These are phyloP conservation scores for Ernsta delagoae DNA, from an alignment of 2,888 invertebrate species.

Conservation along the genomic window DNA sequence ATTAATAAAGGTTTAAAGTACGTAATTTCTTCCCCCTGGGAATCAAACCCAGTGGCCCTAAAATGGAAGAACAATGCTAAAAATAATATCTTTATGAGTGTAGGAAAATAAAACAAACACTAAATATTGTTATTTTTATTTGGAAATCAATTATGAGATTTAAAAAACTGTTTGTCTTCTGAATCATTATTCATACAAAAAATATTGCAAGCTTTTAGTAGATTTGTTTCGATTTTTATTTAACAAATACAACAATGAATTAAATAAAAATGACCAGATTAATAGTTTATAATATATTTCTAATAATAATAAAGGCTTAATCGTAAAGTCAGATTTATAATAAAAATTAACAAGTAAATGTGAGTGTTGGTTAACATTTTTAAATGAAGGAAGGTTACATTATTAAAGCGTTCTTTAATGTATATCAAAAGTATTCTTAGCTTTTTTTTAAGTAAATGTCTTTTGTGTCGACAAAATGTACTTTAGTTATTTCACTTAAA, in stretches of 20 bases:
- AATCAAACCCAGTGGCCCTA: too few species aligned
- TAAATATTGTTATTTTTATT: slow-evolving; percentile 81
- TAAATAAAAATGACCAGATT: slow-evolving; percentile 85
- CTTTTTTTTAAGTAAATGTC: slow-evolving; percentile 76
- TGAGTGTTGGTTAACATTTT: slow-evolving; percentile 83
- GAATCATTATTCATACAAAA: slow-evolving; percentile 78
- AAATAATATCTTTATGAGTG: too few species aligned
- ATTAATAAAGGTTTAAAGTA: too few species aligned
- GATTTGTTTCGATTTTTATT: slow-evolving; percentile 76
- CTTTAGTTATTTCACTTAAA: slow-evolving; percentile 74
- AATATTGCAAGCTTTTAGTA: slow-evolving; percentile 78
- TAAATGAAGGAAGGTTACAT: slow-evolving; percentile 76
- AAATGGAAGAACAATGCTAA: too few species aligned
- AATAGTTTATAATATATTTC: slow-evolving; percentile 74
- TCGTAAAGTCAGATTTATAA: slow-evolving; percentile 78
- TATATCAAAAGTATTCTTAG: slow-evolving; percentile 78
- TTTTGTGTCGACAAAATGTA: slow-evolving; percentile 76
- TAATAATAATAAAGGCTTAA: slow-evolving; percentile 80
- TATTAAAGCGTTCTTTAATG: slow-evolving; percentile 76
- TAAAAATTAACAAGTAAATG: slow-evolving; percentile 80
- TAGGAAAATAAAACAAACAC: slow-evolving; percentile 44
- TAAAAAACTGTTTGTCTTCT: slow-evolving; percentile 77
- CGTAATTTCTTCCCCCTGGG: too few species aligned
- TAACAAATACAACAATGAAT: slow-evolving; percentile 83
- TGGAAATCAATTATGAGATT: slow-evolving; percentile 82